Evolutionary conservation across 2,888 invertebrate genomes (phyloP).

Genomic region (Xiphydria camelus): DNA sequence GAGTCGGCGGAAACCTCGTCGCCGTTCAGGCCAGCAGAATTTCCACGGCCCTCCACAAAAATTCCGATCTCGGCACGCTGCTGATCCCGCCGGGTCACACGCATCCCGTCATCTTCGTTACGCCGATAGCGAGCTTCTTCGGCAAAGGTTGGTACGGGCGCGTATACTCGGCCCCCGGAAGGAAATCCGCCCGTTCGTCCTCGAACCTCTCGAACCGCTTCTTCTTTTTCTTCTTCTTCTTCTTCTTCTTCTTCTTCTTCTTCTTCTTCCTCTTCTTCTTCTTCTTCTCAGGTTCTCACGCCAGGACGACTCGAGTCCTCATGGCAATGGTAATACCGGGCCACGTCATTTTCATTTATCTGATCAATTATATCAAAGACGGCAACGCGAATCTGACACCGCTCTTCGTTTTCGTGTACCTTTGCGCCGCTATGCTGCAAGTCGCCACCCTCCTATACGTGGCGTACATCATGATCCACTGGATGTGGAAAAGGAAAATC

Average conservation of each 20-base stretch:
- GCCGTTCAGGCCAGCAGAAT: conserved; percentile 78
- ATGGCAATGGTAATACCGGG: conserved; percentile 78
- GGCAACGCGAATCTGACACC: conserved; percentile 69
- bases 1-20: conserved; percentile 79
- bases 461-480: conserved; percentile 67
- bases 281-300: conserved; percentile 61
- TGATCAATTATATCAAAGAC: conserved; percentile 71
- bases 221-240: no score
- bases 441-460: conserved; percentile 66
- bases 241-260: conserved; percentile 3
- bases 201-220: background rate
- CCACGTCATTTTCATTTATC: conserved; percentile 74
- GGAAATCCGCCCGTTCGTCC: background rate
- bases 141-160: conserved; percentile 66
- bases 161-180: no score
- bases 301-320: conserved; percentile 71
- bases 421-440: conserved; percentile 67
- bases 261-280: conserved; percentile 2
- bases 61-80: conserved; percentile 66
- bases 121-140: conserved; percentile 66
- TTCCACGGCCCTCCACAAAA: conserved; percentile 73
- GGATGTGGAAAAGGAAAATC: conserved; percentile 66
- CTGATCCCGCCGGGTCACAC: conserved; percentile 60
- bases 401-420: conserved; percentile 71
- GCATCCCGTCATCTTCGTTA: conserved; percentile 64